Evolutionary conservation across 2,113 vertebrate genomes (phyloP), one percentile per base, ranked within the genome.

Genomic region (Nannobrachium achirus): DNA sequence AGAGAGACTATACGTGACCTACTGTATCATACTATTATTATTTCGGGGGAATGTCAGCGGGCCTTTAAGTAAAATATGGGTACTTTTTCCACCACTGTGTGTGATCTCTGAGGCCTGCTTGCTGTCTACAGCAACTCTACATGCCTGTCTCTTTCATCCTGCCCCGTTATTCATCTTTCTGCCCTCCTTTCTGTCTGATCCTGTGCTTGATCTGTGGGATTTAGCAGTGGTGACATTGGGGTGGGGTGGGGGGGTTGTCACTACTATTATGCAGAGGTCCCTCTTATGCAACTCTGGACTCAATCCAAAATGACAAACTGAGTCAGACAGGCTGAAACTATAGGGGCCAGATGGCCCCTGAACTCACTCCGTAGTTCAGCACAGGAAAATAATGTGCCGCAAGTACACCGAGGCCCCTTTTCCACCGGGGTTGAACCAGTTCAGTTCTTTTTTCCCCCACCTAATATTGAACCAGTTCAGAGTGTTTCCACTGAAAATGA

Each of bases 141-240:
- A 65, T 60, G 50, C 70, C 63, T 18, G 5, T 56, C 50, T 73
- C 16, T 65, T 75, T 83, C 56, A 78, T 52, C 65, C 66, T 13
- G 10, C 40, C 68, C 57, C 48, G 6, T 56, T 67, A 73, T 84
- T 82, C 84, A 76, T 78, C 70, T 63, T 45, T 77, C 74, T 86
- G 77, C 66, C 64, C 80, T 81, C 51, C 75, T 80, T 85, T 33
- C 85, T 77, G 79, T 82, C 69, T 41, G 60, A 79, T 80, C 71
- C 66, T 71, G 66, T 66, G 79, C 74, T 85, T 87, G 75, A 88
- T 90, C 85, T 86, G 56, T 60, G 56, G 84, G 86, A 87, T 84
- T 87, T 86, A 69, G 58, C 8, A 10, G 63, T 52, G n/a, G 60
- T 72, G 45, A 33, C 25, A 73, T 56, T 41, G 53, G 69, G 73